Conservation (phyloP, 2,113 vertebrate genomes). For the Oncorhynchus keta region DNA sequence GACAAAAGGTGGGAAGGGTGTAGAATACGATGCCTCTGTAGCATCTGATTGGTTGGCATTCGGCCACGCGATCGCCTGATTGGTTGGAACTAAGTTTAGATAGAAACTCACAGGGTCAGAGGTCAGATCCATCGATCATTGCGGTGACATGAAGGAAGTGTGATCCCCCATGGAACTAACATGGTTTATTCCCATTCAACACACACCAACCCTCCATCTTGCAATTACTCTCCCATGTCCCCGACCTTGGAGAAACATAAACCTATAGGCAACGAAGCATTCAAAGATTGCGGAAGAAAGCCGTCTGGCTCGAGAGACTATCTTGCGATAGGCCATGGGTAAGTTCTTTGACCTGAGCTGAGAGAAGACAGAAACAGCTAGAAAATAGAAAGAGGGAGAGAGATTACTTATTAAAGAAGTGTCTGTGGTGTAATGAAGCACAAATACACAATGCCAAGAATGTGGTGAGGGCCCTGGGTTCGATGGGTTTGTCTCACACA, state of each 20-base stretch:
- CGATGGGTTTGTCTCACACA: slow-evolving; percentile 44
- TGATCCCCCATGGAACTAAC: slow-evolving; percentile 56
- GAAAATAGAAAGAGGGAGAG: slow-evolving; percentile 49
- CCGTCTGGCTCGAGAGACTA: no score
- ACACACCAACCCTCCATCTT: slow-evolving; percentile 28
- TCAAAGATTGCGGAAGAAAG: no score
- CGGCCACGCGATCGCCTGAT: slow-evolving; percentile 36
- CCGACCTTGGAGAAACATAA: no score
- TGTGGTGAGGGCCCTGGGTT: slow-evolving; percentile 49
- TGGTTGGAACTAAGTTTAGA: slow-evolving; percentile 70
- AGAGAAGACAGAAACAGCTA: slow-evolving; percentile 45
- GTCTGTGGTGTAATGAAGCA: slow-evolving; percentile 57
- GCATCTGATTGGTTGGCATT: no score
- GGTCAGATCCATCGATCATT: slow-evolving; percentile 71
- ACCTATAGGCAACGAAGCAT: no score
- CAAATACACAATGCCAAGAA: slow-evolving; percentile 61
- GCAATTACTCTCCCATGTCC: no score
- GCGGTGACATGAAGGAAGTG: slow-evolving; percentile 68
- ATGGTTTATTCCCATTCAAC: slow-evolving; percentile 52
- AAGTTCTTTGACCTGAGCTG: slow-evolving; percentile 40
- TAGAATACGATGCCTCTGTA: slow-evolving; percentile 53
- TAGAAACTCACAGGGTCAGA: slow-evolving; percentile 65
- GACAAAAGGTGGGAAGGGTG: slow-evolving; percentile 61
- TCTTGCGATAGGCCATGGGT: not conserved
- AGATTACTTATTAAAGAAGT: slow-evolving; percentile 61